Conservation (phyloP, 2,888 invertebrate genomes). For the Acanthosoma haemorrhoidale region DNA sequence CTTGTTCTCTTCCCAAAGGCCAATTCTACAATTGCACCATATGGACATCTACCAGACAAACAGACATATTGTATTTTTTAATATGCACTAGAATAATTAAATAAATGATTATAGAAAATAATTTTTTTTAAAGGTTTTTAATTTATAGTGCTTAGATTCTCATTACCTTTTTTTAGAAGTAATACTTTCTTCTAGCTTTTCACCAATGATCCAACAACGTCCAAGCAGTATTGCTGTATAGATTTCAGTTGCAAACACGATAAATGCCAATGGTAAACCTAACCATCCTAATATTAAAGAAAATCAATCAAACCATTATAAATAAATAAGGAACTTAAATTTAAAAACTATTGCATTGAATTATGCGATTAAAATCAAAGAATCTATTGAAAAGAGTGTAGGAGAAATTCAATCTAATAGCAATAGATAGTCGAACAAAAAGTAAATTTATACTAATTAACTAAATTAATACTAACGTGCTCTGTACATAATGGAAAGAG, state of each 20-base stretch:
- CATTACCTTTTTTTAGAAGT: slow-evolving; percentile 54
- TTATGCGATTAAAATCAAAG: too few relatives aligned
- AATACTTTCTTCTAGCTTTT: slow-evolving; percentile 62
- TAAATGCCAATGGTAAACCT: slow-evolving; percentile 62
- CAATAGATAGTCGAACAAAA: too few relatives aligned
- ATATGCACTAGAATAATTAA: background rate
- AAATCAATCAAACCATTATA: too few relatives aligned
- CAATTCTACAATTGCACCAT: slow-evolving; percentile 75
- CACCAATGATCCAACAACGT: slow-evolving; percentile 74
- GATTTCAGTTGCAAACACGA: slow-evolving; percentile 65
- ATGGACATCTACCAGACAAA: slow-evolving; percentile 71
- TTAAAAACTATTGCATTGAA: too few relatives aligned
- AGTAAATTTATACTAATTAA: too few relatives aligned
- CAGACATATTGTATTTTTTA: background rate
- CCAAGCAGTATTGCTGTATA: slow-evolving; percentile 77
- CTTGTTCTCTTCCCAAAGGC: slow-evolving; percentile 63
- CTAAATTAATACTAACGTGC: too few relatives aligned
- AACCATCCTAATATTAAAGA: slow-evolving; percentile 54
- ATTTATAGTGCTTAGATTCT: too few relatives aligned
- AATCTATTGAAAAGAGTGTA: too few relatives aligned
- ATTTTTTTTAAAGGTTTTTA: slow-evolving; percentile 52
- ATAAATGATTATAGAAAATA: background rate
- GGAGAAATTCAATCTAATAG: too few relatives aligned
- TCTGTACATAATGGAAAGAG: too few relatives aligned
- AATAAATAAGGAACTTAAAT: too few relatives aligned